phyloP scores from a whole-genome alignment of 2,113 vertebrate species.

The Isichthys henryi region DNA sequence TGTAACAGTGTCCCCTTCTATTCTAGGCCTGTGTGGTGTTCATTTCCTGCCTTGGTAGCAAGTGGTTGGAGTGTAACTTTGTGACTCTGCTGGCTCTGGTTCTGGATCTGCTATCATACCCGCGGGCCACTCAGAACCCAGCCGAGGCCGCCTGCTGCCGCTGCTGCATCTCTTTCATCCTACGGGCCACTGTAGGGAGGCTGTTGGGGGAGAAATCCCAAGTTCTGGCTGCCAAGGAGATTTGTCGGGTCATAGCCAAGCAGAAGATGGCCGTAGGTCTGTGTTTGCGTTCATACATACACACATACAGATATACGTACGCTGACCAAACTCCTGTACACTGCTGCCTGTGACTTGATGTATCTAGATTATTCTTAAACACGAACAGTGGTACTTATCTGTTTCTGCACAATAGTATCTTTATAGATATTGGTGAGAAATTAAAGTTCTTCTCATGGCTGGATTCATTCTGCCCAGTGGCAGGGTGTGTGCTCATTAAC shows the following conservation, averaged over 20 bases:
- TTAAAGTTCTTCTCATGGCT: background rate
- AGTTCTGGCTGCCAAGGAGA: conserved; percentile 76
- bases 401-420: background rate
- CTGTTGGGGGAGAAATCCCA: conserved; percentile 91
- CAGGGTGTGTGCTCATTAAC: background rate
- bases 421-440: background rate
- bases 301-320: background rate
- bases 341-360: background rate
- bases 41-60: conserved; percentile 70
- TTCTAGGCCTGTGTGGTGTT: conserved; percentile 83
- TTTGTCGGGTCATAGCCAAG: conserved; percentile 69
- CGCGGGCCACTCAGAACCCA: conserved; percentile 64
- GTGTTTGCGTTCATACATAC: conserved; percentile 32
- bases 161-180: conserved; percentile 79
- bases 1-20: background rate
- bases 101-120: conserved; percentile 72
- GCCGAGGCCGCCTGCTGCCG: conserved; percentile 64
- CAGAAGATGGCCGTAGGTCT: conserved; percentile 78
- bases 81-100: conserved; percentile 67
- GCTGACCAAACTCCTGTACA: background rate
- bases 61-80: conserved; percentile 84
- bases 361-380: background rate
- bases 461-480: background rate
- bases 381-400: background rate
- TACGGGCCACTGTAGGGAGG: conserved; percentile 73